These are phyloP conservation scores for Rallus crepitans DNA, from an alignment of 2,797 vertebrate species.

Conservation along the genomic window DNA sequence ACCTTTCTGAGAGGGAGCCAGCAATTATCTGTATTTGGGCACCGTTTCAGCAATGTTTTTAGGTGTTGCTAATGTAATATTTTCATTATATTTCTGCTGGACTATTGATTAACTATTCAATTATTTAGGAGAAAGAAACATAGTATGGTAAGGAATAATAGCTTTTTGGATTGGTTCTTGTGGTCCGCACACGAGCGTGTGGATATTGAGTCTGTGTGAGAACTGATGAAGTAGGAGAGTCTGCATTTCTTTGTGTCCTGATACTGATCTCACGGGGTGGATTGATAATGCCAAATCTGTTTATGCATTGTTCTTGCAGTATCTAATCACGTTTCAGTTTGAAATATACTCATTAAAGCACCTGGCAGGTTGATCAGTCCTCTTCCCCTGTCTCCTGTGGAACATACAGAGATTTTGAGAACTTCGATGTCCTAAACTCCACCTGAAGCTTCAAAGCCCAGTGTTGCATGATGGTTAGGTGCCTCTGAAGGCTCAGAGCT, in stretches of 20 bases:
- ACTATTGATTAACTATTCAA: slow-evolving; percentile 38
- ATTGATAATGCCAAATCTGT: background rate
- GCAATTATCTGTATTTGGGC: slow-evolving; percentile 31
- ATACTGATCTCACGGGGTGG: background rate
- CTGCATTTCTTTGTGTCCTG: background rate
- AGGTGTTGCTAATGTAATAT: slow-evolving; percentile 47
- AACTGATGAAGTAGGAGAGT: background rate
- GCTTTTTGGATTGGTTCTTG: background rate
- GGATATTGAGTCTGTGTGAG: background rate
- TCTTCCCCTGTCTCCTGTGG: background rate
- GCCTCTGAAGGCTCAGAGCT: background rate
- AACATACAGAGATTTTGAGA: background rate
- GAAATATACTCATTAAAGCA: background rate
- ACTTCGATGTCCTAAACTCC: background rate
- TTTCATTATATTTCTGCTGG: slow-evolving; percentile 27
- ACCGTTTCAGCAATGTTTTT: slow-evolving; percentile 34
- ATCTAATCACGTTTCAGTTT: background rate
- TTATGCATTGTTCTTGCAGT: background rate
- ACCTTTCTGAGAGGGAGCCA: slow-evolving; percentile 52
- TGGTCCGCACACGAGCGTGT: background rate
- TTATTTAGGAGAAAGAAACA: background rate
- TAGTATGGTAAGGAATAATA: background rate
- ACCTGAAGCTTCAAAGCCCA: background rate
- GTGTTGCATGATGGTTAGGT: too few relatives aligned
- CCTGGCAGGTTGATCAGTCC: background rate